Base-by-base conservation (phyloP, 2,888 invertebrate species). In the Noctua comes region DNA sequence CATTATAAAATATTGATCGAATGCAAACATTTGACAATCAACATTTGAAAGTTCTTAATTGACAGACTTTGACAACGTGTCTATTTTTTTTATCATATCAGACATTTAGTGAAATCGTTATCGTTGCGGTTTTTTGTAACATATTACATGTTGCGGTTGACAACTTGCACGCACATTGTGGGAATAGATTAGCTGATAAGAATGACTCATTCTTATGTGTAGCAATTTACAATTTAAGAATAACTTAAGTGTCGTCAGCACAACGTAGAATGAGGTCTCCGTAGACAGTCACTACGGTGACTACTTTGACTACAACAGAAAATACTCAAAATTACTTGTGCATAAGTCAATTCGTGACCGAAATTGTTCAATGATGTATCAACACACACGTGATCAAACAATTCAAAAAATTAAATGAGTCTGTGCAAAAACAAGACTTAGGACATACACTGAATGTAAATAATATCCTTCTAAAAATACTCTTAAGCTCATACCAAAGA, bases 11-110 rank as follows among this genome's bases (percentile, higher is more conserved):
- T 74, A 76, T 59, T 59, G 8, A 72, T 46, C 36, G 18, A 76
- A 76, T 59, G 5, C 68, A 72, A 65, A 73, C 51, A 84, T 70
- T 70, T 72, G 82, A 72, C 81, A 77, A 48, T 68, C 68, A 21
- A 64, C 36, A 74, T 70, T 84, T 51, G 82, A 84, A 84, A 82
- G 74, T 79, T 72, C 36, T 51, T 77, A 85, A 81, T 81, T 73
- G 70, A 31, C 36, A 66, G 64, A 62, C 48, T 31, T 21, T 78
- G 68, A 84, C 78, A 78, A 62, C 8, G 68, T 69, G 71, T 78
- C 59, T 11, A 62, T 7, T 54, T 73, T 80, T 78, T 80, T 72
- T 21, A 31, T 36, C 62, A 4, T 46, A 82, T 43, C 27, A 24
- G 43, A 27, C 65, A n/a, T 82, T 74, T 76, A 57, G 83, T 73